Evolutionary conservation across 2,888 invertebrate genomes (phyloP).

Genomic region (Acleris literana): DNA sequence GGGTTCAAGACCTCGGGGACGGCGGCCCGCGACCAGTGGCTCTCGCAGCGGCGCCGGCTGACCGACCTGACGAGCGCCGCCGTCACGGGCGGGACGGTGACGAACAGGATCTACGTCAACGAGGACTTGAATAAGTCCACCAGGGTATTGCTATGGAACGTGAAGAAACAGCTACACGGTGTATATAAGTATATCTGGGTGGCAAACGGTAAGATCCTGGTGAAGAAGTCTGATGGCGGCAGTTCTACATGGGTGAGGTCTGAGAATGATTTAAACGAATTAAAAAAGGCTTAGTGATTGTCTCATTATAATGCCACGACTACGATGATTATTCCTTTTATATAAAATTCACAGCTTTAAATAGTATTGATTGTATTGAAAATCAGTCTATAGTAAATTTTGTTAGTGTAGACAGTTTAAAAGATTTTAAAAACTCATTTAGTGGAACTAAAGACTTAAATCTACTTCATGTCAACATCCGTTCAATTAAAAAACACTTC

Average conservation of each 20-base stretch:
- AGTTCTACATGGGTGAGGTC: constrained; percentile 4
- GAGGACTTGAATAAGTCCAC: neutral
- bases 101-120: neutral
- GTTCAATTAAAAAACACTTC: no score
- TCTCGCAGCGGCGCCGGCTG: neutral
- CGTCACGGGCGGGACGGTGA: neutral
- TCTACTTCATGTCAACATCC: no score
- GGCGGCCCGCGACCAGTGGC: neutral
- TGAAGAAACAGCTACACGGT: neutral
- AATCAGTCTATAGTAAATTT: neutral
- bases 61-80: neutral
- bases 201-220: constrained; percentile 5
- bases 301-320: neutral
- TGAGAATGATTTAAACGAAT: constrained; percentile 1
- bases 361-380: constrained; percentile 1
- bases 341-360: constrained; percentile 7
- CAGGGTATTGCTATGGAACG: neutral
- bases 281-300: neutral
- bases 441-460: neutral
- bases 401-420: neutral
- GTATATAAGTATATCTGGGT: neutral
- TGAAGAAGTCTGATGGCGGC: constrained; percentile 1
- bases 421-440: neutral
- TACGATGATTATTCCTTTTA: neutral
- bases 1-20: neutral